Conservation (phyloP, 1,140 invertebrate species). For the Hylyphantes graminicola region DNA sequence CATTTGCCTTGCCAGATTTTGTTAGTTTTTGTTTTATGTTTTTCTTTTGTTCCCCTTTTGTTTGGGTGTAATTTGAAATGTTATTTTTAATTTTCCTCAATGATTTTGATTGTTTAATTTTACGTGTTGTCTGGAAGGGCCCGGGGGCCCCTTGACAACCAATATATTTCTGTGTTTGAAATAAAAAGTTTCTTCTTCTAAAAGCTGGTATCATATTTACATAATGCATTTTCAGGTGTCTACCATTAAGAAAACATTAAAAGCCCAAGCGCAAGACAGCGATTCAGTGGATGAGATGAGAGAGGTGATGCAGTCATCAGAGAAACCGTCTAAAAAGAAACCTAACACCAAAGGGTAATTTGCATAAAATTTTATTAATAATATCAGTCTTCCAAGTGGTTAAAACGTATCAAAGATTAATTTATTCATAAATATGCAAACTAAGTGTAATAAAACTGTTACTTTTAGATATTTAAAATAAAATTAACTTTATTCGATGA, state of each 20-base stretch:
- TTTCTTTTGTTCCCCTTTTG: no score
- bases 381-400: not conserved
- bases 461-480: no score
- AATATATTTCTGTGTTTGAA: not conserved
- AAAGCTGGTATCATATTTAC: not conserved
- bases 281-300: conserved; percentile 72
- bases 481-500: no score
- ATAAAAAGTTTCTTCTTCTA: not conserved
- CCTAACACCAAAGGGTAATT: conserved; percentile 69
- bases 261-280: conserved; percentile 77
- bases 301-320: conserved; percentile 68
- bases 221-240: conserved; percentile 71
- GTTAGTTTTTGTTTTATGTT: no score
- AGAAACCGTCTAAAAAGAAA: conserved; percentile 70
- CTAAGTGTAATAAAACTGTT: no score
- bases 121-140: no score
- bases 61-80: no score
- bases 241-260: conserved; percentile 85
- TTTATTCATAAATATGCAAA: no score
- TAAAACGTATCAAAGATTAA: not conserved
- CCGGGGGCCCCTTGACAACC: no score
- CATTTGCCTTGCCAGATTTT: no score
- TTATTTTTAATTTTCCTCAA: no score
- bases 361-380: conserved; percentile 2
- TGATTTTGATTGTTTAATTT: no score